Conservation (phyloP, 2,888 invertebrate genomes). For the Phorcus lineatus region DNA sequence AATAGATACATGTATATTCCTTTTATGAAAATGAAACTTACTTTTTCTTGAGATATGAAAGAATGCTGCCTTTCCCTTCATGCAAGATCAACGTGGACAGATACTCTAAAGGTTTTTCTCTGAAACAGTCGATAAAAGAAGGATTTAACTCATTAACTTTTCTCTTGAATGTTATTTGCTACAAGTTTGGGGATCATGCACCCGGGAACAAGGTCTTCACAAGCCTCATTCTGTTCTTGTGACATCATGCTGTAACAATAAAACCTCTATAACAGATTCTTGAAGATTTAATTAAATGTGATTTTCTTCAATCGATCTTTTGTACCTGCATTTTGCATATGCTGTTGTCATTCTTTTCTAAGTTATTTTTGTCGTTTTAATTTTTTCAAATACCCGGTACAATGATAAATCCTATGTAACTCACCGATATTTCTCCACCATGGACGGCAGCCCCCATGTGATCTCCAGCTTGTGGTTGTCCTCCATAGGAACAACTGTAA, state of each 20-base stretch:
- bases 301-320: too few species aligned
- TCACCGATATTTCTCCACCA: conserved; percentile 81
- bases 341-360: too few species aligned
- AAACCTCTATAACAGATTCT: too few species aligned
- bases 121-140: conserved; percentile 29
- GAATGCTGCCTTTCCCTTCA: conserved; percentile 81
- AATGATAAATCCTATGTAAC: not conserved
- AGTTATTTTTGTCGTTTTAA: too few species aligned
- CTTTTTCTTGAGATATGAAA: conserved; percentile 68
- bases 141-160: not conserved
- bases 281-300: too few species aligned
- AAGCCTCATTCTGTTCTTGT: too few species aligned
- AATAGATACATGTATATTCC: too few species aligned
- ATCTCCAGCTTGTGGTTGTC: conserved; percentile 78
- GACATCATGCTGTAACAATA: too few species aligned
- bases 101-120: conserved; percentile 86
- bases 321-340: too few species aligned
- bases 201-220: not conserved
- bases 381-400: too few species aligned
- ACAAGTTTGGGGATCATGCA: not conserved
- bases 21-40: conserved; percentile 36
- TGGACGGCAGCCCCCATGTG: conserved; percentile 82
- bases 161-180: not conserved
- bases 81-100: conserved; percentile 88
- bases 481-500: conserved; percentile 70